Percentiles rank a stretch among this genome's conserved stretches.
phyloP scores from a whole-genome alignment of 2,888 invertebrate species.

The Sceliomorpha sp. region DNA sequence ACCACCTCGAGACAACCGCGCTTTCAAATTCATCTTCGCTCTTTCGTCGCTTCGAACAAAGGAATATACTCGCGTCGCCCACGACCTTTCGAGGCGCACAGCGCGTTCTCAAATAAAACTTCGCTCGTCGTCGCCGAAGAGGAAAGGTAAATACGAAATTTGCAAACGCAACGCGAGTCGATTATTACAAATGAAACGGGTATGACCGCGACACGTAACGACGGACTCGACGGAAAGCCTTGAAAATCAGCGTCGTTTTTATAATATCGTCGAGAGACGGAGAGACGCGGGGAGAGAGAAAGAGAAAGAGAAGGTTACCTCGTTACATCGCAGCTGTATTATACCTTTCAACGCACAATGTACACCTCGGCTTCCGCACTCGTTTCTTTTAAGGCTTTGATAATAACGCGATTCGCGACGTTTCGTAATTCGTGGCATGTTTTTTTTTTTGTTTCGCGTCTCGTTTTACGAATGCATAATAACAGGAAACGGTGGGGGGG shows the following conservation, averaged over 20 bases:
- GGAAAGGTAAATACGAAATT: not conserved
- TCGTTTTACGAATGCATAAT: too few relatives aligned
- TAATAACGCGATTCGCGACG: conserved; percentile 14
- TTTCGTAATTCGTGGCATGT: conserved; percentile 11
- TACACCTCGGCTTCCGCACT: conserved; percentile 34
- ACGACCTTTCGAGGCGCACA: too few relatives aligned
- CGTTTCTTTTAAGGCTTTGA: conserved; percentile 45
- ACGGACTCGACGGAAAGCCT: conserved; percentile 35
- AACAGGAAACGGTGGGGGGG: too few relatives aligned
- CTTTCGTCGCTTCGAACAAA: too few relatives aligned
- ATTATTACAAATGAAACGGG: conserved; percentile 14
- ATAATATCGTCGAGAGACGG: conserved; percentile 38
- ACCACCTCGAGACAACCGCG: too few relatives aligned
- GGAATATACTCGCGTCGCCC: too few relatives aligned
- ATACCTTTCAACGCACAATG: conserved; percentile 42
- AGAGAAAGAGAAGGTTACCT: conserved; percentile 31
- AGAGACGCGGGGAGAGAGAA: too few relatives aligned
- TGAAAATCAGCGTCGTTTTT: conserved; percentile 43
- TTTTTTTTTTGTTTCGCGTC: conserved; percentile 3
- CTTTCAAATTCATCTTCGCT: too few relatives aligned
- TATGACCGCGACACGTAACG: conserved; percentile 27
- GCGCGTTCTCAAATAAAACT: too few relatives aligned
- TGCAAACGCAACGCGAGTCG: conserved; percentile 11
- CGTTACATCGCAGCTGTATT: conserved; percentile 43
- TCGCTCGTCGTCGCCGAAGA: too few relatives aligned